Conservation (phyloP, 1,140 invertebrate species). For the Drosophila gunungcola region DNA sequence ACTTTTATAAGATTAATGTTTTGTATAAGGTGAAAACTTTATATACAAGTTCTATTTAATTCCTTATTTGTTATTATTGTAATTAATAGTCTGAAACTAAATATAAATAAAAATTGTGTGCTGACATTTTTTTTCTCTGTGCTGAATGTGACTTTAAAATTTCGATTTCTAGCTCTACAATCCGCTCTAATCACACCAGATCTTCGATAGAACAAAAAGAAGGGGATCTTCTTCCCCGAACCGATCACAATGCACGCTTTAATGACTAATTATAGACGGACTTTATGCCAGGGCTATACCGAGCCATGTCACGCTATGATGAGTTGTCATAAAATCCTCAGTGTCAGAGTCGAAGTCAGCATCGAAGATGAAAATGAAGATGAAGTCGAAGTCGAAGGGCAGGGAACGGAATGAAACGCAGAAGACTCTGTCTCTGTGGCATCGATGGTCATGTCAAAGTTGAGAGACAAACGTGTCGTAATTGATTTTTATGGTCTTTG, state of each 20-base stretch:
- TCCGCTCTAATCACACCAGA: slow-evolving; percentile 40
- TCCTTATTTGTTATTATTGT: too few relatives aligned
- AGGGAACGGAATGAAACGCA: neutral
- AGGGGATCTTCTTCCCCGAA: slow-evolving; percentile 19
- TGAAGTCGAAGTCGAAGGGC: slow-evolving; percentile 13
- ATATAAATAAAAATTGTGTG: neutral
- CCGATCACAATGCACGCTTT: slow-evolving; percentile 76
- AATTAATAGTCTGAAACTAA: too few relatives aligned
- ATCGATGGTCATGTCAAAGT: slow-evolving; percentile 69
- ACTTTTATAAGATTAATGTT: too few relatives aligned
- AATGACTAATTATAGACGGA: slow-evolving; percentile 81
- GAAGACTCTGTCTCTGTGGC: slow-evolving; percentile 13
- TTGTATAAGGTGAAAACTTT: too few relatives aligned
- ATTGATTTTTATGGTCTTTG: slow-evolving; percentile 82
- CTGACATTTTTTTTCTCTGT: neutral
- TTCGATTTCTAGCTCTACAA: slow-evolving; percentile 41
- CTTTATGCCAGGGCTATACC: slow-evolving; percentile 48
- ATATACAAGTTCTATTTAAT: too few relatives aligned
- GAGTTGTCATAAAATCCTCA: slow-evolving; percentile 83
- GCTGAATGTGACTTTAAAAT: slow-evolving; percentile 50
- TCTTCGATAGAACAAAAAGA: slow-evolving; percentile 28
- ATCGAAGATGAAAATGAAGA: slow-evolving; percentile 21
- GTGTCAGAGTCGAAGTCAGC: slow-evolving; percentile 41
- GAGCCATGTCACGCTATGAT: slow-evolving; percentile 77
- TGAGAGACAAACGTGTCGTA: slow-evolving; percentile 80